A percentile compares a stretch with the other conserved stretches of the same genome.
Conservation (phyloP, 2,888 invertebrate species). For the Drosophila incognita region DNA sequence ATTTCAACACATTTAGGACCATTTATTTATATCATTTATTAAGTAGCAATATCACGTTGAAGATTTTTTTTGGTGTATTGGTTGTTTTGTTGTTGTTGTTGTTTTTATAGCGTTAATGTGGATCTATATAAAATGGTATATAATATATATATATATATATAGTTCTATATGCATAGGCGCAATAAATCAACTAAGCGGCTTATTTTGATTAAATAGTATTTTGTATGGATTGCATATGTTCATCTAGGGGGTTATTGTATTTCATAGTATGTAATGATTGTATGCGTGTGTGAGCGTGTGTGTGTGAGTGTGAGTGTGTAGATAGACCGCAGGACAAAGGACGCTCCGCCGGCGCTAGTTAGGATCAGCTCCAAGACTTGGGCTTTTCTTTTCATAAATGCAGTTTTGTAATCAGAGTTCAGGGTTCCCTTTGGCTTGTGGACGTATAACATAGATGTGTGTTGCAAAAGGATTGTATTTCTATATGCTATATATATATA, state of each 20-base stretch:
- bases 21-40: conserved; percentile 60
- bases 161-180: conserved; percentile 56
- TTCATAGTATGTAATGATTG: conserved; percentile 2
- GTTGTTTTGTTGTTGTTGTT: conserved; percentile 27
- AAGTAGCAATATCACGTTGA: conserved; percentile 76
- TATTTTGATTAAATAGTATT: conserved; percentile 49
- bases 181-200: conserved; percentile 65
- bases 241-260: conserved; percentile 38
- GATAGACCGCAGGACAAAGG: conserved; percentile 20
- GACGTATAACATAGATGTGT: conserved; percentile 43
- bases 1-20: conserved; percentile 32
- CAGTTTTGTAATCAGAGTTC: conserved; percentile 6
- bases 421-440: conserved; percentile 38
- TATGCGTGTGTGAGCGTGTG: neutral
- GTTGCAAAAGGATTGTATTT: conserved; percentile 26
- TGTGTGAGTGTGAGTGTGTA: neutral
- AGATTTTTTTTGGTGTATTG: conserved; percentile 57
- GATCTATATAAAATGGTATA: conserved; percentile 38
- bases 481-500: conserved; percentile 24
- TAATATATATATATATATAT: conserved; percentile 29
- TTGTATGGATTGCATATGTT: conserved; percentile 46
- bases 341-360: conserved; percentile 15
- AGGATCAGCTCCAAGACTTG: conserved; percentile 4
- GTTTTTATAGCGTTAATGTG: conserved; percentile 49
- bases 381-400: neutral